Base-by-base conservation (phyloP, 1,140 invertebrate genomes). In the Hyphantria cunea region DNA sequence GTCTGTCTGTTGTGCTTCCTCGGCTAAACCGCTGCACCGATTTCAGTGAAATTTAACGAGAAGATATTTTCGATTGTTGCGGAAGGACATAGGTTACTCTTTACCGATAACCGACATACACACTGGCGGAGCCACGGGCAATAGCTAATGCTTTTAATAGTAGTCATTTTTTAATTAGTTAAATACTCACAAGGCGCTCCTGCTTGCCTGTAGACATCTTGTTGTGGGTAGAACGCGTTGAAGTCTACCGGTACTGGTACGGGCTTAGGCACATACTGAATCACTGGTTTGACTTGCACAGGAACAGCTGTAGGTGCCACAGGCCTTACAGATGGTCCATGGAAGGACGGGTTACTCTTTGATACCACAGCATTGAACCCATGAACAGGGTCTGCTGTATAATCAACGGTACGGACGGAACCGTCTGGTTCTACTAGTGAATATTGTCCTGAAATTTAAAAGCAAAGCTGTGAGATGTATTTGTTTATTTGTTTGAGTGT, bases 381-480 rank as follows among this genome's bases (percentile, higher is more conserved):
- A 58, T 93, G 90, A 17, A 92, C 79, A 0, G 91, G 63, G 61
- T 93, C 93, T 0, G 93, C 93, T 0, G 92, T 93, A 69, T 94
- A 94, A 63, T 94, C 93, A 10, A 94, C 93, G 12, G 93, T 94
- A 49, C 94, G 91, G 9, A 93, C 91, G 11, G 93, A 93, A 42
- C 95, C 95, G 68, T 95, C 95, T 12, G 95, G 92, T 74, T 95
- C 94, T 17, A 95, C 91, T 32, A 95, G 84, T 1, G 92, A 93
- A 68, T 94, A 94, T 82, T 93, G 93, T n/a, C 94, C 94, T 91
- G 71, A 70, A 60, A 60, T 12, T 6, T 70, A 71, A 60, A 41
- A 6, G 14, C 1, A 25, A 25, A 25, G 2, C 17, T 25, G 9
- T n/a, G 39, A 37, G 25, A 14, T 25, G 17, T 25, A 5, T 25